A percentile compares a stretch with the other conserved stretches of the same genome.
These are phyloP conservation scores for Cheilinus undulatus DNA, from an alignment of 2,113 vertebrate genomes.

Conservation along the genomic window DNA sequence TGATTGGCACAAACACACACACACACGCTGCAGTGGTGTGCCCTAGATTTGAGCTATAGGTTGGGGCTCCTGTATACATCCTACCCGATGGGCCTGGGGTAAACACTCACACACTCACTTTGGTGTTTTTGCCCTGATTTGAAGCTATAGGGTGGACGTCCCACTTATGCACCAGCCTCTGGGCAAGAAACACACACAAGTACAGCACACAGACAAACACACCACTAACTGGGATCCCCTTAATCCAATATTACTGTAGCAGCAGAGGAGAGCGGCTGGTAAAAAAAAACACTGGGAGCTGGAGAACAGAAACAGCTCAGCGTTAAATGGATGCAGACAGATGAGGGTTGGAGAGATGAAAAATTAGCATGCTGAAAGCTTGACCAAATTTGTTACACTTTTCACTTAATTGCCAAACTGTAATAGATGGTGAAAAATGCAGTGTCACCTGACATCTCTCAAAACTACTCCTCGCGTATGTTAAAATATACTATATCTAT, in stretches of 20 bases:
- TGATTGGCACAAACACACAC: conserved; percentile 56
- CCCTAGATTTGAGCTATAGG: conserved; percentile 59
- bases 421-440: no score
- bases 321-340: background rate
- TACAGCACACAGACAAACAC: background rate
- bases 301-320: conserved; percentile 14
- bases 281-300: background rate
- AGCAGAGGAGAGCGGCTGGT: conserved; percentile 28
- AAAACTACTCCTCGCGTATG: no score
- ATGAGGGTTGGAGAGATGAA: background rate
- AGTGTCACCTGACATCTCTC: no score
- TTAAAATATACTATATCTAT: no score
- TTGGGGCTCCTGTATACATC: conserved; percentile 31
- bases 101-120: conserved; percentile 17
- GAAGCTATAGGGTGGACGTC: conserved; percentile 27
- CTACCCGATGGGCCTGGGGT: conserved; percentile 29
- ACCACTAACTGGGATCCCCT: conserved; percentile 9
- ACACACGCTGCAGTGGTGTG: conserved; percentile 21
- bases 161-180: conserved; percentile 24
- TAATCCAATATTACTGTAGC: conserved; percentile 21
- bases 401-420: no score
- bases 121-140: conserved; percentile 34
- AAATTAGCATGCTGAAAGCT: background rate
- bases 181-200: background rate
- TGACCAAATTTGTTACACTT: no score